Percentiles rank a stretch among this genome's conserved stretches.
These are phyloP conservation scores for Paraescarpia echinospica DNA, from an alignment of 1,140 invertebrate genomes.

Conservation along the genomic window DNA sequence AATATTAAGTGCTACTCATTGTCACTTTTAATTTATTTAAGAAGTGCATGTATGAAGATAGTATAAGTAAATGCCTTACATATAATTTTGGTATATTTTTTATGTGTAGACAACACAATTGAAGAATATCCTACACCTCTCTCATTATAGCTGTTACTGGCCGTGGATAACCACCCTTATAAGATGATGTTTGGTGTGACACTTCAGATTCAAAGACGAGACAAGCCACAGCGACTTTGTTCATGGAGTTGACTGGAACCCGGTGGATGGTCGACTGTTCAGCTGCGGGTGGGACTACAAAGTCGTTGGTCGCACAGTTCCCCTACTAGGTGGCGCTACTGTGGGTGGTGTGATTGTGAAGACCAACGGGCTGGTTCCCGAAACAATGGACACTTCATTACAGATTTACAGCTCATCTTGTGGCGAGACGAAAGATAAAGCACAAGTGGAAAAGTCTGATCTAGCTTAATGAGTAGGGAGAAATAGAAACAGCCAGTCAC, in stretches of 20 bases:
- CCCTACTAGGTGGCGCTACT: not conserved
- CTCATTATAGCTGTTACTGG: too few relatives aligned
- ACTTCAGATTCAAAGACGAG: not conserved
- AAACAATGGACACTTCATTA: slow-evolving; percentile 7
- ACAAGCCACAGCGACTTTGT: slow-evolving; percentile 12
- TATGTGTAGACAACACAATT: too few relatives aligned
- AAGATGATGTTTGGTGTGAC: not conserved
- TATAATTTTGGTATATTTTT: too few relatives aligned
- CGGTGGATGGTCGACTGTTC: not conserved
- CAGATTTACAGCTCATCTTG: not conserved
- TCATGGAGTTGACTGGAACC: slow-evolving; percentile 10
- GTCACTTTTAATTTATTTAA: too few relatives aligned
- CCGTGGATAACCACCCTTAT: not conserved
- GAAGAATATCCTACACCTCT: too few relatives aligned
- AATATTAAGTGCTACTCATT: too few relatives aligned
- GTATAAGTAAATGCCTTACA: too few relatives aligned
- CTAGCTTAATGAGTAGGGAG: not conserved
- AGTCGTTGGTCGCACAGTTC: not conserved
- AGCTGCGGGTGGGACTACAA: slow-evolving; percentile 11
- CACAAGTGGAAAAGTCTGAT: not conserved
- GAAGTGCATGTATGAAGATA: too few relatives aligned
- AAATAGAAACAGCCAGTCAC: not conserved
- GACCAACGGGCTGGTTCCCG: not conserved
- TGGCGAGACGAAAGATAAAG: not conserved
- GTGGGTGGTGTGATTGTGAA: not conserved